phyloP scores from a whole-genome alignment of 2,888 invertebrate species.

The Furcula furcula region DNA sequence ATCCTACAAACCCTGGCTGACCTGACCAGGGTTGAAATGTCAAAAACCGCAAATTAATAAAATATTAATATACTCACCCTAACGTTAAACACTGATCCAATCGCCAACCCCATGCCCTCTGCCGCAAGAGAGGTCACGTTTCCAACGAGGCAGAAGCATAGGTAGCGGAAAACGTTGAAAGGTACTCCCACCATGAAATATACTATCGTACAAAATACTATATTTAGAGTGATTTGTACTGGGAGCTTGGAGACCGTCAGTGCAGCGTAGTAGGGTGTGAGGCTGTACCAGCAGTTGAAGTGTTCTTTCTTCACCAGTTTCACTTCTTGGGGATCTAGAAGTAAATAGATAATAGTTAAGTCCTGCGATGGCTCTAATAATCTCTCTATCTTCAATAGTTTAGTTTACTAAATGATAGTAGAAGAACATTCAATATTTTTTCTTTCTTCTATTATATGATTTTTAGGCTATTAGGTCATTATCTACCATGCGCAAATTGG shows the following conservation, averaged over 20 bases:
- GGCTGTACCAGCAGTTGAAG: conserved; percentile 86
- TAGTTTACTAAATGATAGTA: no score
- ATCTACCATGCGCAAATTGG: no score
- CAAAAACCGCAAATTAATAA: no score
- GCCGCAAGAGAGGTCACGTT: conserved; percentile 87
- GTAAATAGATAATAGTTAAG: no score
- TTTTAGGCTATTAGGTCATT: no score
- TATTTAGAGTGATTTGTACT: conserved; percentile 80
- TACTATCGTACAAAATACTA: conserved; percentile 82
- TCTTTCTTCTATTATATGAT: no score
- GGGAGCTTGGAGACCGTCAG: conserved; percentile 84
- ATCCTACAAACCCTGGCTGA: no score
- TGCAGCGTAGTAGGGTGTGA: conserved; percentile 85
- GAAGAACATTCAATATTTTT: no score
- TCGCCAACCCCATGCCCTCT: conserved; percentile 89
- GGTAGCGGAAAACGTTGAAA: conserved; percentile 83
- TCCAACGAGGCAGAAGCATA: conserved; percentile 85
- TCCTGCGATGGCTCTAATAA: no score
- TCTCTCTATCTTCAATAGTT: no score
- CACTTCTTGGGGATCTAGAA: conserved; percentile 85
- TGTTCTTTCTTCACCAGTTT: conserved; percentile 86
- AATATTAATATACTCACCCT: conserved; percentile 72
- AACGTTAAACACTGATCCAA: conserved; percentile 86
- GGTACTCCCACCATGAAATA: conserved; percentile 88
- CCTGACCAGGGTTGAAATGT: no score